Conservation (phyloP, 2,797 vertebrate genomes). For the Macropus fuliginosus region DNA sequence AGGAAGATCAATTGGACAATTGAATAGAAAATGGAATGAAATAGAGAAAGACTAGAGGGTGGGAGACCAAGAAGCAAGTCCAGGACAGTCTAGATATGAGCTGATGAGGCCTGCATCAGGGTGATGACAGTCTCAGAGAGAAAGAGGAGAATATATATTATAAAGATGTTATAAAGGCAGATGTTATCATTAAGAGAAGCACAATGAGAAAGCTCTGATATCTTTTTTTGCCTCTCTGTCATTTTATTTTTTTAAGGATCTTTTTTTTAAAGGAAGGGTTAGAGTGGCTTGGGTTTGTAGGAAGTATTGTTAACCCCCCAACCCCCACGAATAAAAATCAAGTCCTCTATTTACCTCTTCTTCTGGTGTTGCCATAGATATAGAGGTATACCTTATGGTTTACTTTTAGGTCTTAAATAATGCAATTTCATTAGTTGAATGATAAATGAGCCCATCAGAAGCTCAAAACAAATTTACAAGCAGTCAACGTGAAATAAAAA, state of each 20-base stretch:
- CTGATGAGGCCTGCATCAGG: too few species aligned
- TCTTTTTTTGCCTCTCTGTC: slow-evolving; percentile 14
- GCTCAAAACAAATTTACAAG: slow-evolving; percentile 36
- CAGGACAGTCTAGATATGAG: too few species aligned
- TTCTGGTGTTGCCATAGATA: not conserved
- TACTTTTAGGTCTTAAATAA: not conserved
- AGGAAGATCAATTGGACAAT: too few species aligned
- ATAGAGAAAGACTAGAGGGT: too few species aligned
- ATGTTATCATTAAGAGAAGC: too few species aligned
- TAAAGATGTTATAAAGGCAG: too few species aligned
- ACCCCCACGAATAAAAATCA: not conserved
- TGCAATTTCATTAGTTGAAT: slow-evolving; percentile 27
- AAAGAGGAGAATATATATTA: too few species aligned
- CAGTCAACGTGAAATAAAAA: not conserved
- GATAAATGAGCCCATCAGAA: slow-evolving; percentile 18
- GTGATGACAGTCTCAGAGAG: too few species aligned
- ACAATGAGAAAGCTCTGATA: too few species aligned
- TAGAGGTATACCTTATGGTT: slow-evolving; percentile 3
- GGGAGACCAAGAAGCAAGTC: too few species aligned
- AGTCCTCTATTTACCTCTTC: not conserved
- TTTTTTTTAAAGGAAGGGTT: slow-evolving; percentile 3
- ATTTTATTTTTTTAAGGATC: slow-evolving; percentile 30
- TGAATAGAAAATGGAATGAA: too few species aligned
- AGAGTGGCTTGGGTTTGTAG: slow-evolving; percentile 13
- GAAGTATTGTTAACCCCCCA: not conserved